Conservation (phyloP, 2,113 vertebrate species). For the Crocuta crocuta region DNA sequence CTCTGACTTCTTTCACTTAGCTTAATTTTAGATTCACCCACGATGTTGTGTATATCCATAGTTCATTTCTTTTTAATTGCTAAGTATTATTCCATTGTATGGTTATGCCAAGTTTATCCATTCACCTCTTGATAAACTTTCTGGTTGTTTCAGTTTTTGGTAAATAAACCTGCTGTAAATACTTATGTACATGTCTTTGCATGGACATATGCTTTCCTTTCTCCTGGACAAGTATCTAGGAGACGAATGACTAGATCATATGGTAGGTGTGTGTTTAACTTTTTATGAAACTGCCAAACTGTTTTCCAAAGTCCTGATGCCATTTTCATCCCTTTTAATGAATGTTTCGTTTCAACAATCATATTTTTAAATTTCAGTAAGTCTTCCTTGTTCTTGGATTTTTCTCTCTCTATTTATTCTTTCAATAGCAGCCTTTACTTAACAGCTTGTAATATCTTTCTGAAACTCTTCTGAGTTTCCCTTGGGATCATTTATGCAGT, state of each 20-base stretch:
- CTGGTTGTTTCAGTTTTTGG: background rate
- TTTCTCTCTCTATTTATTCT: background rate
- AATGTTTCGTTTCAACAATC: background rate
- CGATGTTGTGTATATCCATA: background rate
- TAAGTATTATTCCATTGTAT: background rate
- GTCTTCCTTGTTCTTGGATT: background rate
- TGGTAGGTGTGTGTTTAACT: slow-evolving; percentile 29
- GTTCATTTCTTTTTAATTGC: background rate
- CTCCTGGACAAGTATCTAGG: background rate
- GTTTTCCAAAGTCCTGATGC: background rate
- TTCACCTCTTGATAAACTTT: background rate
- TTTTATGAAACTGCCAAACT: slow-evolving; percentile 42
- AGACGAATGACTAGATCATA: background rate
- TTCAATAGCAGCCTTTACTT: background rate
- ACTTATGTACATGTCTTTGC: background rate
- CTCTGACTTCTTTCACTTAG: background rate
- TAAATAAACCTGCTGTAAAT: background rate
- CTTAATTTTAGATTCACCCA: background rate
- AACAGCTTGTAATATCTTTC: background rate
- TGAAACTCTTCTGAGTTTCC: background rate
- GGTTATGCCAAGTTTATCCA: background rate
- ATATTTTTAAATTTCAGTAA: slow-evolving; percentile 10
- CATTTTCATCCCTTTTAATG: slow-evolving; percentile 13
- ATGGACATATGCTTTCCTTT: background rate
- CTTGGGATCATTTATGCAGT: background rate